phyloP scores from a whole-genome alignment of 1,140 invertebrate genomes.

The Macrotrachela quadricornifera region DNA sequence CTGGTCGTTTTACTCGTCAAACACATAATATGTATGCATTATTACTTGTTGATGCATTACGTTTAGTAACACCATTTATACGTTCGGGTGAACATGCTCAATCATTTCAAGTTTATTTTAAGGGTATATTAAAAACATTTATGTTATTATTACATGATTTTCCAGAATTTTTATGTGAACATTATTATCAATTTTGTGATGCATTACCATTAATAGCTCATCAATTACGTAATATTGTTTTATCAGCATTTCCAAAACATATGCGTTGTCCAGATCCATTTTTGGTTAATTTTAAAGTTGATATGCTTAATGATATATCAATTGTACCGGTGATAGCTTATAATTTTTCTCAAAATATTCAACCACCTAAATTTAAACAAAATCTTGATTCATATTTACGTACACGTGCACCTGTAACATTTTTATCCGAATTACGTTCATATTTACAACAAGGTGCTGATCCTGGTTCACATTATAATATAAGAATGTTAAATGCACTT shows the following conservation, averaged over 20 bases:
- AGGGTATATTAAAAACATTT: constrained; percentile 81
- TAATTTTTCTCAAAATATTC: constrained; percentile 62
- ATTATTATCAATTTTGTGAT: constrained; percentile 97
- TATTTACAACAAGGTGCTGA: constrained; percentile 2
- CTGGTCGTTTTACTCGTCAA: too few relatives aligned
- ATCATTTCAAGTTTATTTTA: constrained; percentile 10
- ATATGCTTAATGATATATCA: constrained; percentile 60
- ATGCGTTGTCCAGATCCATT: constrained; percentile 95
- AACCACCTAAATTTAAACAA: constrained; percentile 61
- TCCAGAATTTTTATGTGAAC: constrained; percentile 94
- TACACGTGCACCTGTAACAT: constrained; percentile 75
- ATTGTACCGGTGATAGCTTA: constrained; percentile 67
- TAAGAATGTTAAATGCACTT: constrained; percentile 38
- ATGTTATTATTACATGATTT: constrained; percentile 90
- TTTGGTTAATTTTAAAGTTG: constrained; percentile 71
- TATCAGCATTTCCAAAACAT: constrained; percentile 87
- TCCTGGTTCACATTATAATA: constrained; percentile 2
- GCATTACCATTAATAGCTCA: constrained; percentile 96
- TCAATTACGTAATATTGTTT: constrained; percentile 89
- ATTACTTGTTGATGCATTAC: constrained; percentile 78
- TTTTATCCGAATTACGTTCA: constrained; percentile 59
- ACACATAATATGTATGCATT: constrained; percentile 43
- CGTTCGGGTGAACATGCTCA: constrained; percentile 72
- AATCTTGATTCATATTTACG: constrained; percentile 86
- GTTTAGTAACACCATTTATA: constrained; percentile 82